A percentile compares a stretch with the other conserved stretches of the same genome.
These are phyloP conservation scores for Neostethus bicornis DNA, from an alignment of 2,797 vertebrate genomes.

Conservation along the genomic window DNA sequence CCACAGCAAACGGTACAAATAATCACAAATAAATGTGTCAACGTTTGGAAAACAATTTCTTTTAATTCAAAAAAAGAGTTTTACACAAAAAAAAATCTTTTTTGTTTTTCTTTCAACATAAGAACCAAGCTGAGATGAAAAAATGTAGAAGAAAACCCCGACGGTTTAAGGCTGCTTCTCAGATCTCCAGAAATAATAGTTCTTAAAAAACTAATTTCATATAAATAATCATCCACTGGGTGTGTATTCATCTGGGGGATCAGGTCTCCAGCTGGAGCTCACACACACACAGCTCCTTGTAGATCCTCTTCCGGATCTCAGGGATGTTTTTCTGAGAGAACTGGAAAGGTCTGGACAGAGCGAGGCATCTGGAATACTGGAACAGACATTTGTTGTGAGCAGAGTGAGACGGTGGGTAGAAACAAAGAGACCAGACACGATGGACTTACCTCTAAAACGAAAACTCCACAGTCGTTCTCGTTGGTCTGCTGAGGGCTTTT, in stretches of 20 bases:
- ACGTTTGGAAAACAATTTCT: constrained; percentile 15
- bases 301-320: constrained; percentile 93
- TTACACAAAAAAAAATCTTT: too few relatives aligned
- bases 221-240: constrained; percentile 18
- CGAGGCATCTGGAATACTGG: constrained; percentile 97
- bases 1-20: constrained; percentile 21
- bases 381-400: not conserved
- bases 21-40: constrained; percentile 33
- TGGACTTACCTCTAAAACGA: constrained; percentile 90
- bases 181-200: constrained; percentile 11
- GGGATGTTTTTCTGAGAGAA: constrained; percentile 98
- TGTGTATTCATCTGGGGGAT: constrained; percentile 6
- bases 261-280: constrained; percentile 81
- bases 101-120: too few relatives aligned
- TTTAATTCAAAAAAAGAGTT: constrained; percentile 54
- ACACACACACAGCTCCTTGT: constrained; percentile 95
- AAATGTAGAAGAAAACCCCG: constrained; percentile 8
- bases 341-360: constrained; percentile 88
- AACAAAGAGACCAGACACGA: not conserved
- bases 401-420: not conserved
- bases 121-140: too few relatives aligned
- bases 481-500: constrained; percentile 96
- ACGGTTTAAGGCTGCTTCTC: constrained; percentile 32
- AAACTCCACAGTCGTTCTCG: constrained; percentile 98
- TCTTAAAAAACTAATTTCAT: constrained; percentile 22